Percentiles rank a stretch among this genome's conserved stretches.
phyloP scores from a whole-genome alignment of 2,888 invertebrate species.

The Lordiphosa andalusiaca region DNA sequence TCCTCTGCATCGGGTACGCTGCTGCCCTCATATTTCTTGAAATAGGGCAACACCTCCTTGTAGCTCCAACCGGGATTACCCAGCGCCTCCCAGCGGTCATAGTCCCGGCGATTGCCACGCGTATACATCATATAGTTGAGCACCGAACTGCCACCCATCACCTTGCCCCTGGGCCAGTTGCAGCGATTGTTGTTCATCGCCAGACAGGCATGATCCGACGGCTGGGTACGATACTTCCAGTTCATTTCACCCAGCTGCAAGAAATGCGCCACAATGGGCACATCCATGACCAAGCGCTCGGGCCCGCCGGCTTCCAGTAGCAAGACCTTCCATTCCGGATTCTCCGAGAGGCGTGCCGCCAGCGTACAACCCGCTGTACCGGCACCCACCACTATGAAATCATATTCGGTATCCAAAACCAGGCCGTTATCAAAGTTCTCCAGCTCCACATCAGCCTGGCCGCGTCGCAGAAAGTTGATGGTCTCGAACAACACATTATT shows the following conservation, averaged over 20 bases:
- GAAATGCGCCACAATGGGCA: conserved; percentile 87
- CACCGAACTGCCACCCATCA: conserved; percentile 90
- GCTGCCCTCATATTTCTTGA: conserved; percentile 88
- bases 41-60: conserved; percentile 87
- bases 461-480: conserved; percentile 77
- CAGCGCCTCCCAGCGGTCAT: conserved; percentile 87
- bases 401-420: conserved; percentile 82
- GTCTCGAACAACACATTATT: conserved; percentile 73
- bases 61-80: conserved; percentile 89
- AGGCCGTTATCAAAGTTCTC: conserved; percentile 76
- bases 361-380: conserved; percentile 90
- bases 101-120: conserved; percentile 86
- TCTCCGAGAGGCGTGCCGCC: conserved; percentile 87
- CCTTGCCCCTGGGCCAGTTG: conserved; percentile 90
- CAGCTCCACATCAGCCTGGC: conserved; percentile 74
- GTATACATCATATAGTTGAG: conserved; percentile 92
- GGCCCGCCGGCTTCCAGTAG: conserved; percentile 87
- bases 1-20: conserved; percentile 82
- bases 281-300: conserved; percentile 88
- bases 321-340: conserved; percentile 84
- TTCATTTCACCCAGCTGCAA: conserved; percentile 86
- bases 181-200: conserved; percentile 88
- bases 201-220: conserved; percentile 86
- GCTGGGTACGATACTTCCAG: conserved; percentile 91
- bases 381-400: conserved; percentile 89